Evolutionary conservation across 1,140 invertebrate species (phyloP).

Genomic region (Drosophila erecta): DNA sequence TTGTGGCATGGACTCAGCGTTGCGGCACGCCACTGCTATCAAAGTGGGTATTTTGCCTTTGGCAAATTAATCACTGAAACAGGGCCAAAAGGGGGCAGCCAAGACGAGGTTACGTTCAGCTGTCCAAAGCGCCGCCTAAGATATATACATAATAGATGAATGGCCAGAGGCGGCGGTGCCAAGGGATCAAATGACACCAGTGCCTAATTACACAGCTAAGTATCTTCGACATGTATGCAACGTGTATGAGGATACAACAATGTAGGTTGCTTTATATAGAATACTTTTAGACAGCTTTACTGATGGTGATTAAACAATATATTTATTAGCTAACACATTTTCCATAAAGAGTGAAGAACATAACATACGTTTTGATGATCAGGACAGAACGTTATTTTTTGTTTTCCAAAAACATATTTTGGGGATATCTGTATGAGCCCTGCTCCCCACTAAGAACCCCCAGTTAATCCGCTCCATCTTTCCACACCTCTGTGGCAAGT

Average conservation of each 20-base stretch:
- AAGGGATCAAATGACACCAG: too few species aligned
- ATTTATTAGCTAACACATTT: too few species aligned
- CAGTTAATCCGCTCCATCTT: not conserved
- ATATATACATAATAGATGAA: conserved; percentile 36
- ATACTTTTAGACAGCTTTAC: too few species aligned
- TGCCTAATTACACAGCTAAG: too few species aligned
- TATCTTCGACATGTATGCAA: too few species aligned
- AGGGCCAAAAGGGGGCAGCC: conserved; percentile 38
- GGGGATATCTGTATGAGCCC: not conserved
- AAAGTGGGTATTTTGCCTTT: conserved; percentile 81
- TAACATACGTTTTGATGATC: too few species aligned
- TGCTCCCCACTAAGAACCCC: not conserved
- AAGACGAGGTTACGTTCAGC: conserved; percentile 30
- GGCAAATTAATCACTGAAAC: conserved; percentile 70
- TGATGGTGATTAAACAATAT: too few species aligned
- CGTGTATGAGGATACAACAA: too few species aligned
- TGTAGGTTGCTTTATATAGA: too few species aligned
- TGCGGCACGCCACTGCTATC: conserved; percentile 78
- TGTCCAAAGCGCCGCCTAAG: conserved; percentile 59
- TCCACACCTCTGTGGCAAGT: conserved; percentile 11
- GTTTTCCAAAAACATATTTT: not conserved
- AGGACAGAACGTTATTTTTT: too few species aligned
- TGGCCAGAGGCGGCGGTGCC: conserved; percentile 2
- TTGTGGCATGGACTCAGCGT: conserved; percentile 42
- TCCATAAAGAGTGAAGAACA: too few species aligned